These are phyloP conservation scores for Athalia rosae DNA, from an alignment of 2,888 invertebrate species.

Conservation along the genomic window DNA sequence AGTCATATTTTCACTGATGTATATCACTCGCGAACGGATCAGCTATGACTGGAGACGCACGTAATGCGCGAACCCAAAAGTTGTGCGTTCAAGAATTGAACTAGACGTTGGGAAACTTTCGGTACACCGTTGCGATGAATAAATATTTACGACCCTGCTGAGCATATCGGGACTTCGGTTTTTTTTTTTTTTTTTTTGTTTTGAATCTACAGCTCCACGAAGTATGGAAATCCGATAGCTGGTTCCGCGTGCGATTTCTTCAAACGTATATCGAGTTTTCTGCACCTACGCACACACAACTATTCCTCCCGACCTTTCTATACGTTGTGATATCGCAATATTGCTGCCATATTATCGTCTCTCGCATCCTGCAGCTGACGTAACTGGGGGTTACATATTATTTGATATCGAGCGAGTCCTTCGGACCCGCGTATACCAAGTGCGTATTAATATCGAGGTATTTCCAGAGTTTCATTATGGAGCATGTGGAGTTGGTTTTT, in stretches of 20 bases:
- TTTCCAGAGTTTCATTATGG: not conserved
- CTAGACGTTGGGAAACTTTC: conserved; percentile 39
- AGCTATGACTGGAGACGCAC: not conserved
- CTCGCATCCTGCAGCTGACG: conserved; percentile 41
- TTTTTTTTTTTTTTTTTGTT: no score
- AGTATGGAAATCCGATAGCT: no score
- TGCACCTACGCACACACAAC: not conserved
- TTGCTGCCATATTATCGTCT: conserved; percentile 20
- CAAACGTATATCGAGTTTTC: not conserved
- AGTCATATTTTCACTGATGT: conserved; percentile 40
- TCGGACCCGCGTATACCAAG: not conserved
- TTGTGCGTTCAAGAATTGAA: conserved; percentile 5
- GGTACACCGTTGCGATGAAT: conserved; percentile 19
- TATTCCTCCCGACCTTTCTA: conserved; percentile 8
- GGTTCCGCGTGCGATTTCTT: no score
- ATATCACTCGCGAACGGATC: conserved; percentile 13
- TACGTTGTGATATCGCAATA: not conserved
- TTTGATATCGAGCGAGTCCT: conserved; percentile 34
- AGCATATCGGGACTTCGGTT: no score
- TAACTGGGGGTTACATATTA: conserved; percentile 41
- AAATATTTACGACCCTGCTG: no score
- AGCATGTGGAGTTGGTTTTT: no score
- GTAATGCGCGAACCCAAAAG: not conserved
- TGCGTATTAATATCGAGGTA: not conserved
- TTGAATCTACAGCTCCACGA: no score